These are phyloP conservation scores for Podarcis raffonei DNA, from an alignment of 2,113 vertebrate genomes.

Conservation along the genomic window DNA sequence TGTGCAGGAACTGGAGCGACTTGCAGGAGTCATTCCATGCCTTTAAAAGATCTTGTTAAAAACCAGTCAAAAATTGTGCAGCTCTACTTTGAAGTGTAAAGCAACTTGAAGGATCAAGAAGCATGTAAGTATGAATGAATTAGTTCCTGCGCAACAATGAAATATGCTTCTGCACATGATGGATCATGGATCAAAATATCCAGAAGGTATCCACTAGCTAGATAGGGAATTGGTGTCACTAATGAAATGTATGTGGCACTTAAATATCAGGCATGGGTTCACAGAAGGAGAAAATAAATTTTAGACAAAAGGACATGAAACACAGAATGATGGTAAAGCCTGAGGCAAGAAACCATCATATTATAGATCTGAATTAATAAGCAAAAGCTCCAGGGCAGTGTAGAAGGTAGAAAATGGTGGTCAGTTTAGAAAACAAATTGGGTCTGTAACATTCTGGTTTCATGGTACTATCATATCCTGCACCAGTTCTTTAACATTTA, in stretches of 20 bases:
- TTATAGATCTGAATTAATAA: slow-evolving; percentile 50
- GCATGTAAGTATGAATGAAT: not conserved
- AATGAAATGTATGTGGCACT: slow-evolving; percentile 1
- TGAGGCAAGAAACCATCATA: slow-evolving; percentile 50
- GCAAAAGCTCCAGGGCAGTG: slow-evolving; percentile 51
- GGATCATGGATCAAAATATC: not conserved
- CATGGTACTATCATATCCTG: not conserved
- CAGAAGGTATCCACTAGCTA: slow-evolving; percentile 34
- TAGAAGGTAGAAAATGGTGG: slow-evolving; percentile 35
- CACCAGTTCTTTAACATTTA: slow-evolving; percentile 23
- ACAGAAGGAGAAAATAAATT: slow-evolving; percentile 47
- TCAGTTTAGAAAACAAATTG: slow-evolving; percentile 50
- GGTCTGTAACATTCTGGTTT: slow-evolving; percentile 41
- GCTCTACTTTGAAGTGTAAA: slow-evolving; percentile 3
- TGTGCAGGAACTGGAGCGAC: not conserved
- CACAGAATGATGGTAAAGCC: slow-evolving; percentile 44
- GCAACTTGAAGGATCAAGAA: not conserved
- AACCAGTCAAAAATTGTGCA: not conserved
- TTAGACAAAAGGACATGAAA: slow-evolving; percentile 20
- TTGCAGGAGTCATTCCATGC: not conserved
- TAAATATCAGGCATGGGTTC: slow-evolving; percentile 38
- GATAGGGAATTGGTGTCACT: slow-evolving; percentile 49
- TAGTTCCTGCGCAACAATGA: not conserved
- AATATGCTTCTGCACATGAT: not conserved
- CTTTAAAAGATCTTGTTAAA: slow-evolving; percentile 9